phyloP scores from a whole-genome alignment of 2,888 invertebrate species.

The Anthophora plumipes region DNA sequence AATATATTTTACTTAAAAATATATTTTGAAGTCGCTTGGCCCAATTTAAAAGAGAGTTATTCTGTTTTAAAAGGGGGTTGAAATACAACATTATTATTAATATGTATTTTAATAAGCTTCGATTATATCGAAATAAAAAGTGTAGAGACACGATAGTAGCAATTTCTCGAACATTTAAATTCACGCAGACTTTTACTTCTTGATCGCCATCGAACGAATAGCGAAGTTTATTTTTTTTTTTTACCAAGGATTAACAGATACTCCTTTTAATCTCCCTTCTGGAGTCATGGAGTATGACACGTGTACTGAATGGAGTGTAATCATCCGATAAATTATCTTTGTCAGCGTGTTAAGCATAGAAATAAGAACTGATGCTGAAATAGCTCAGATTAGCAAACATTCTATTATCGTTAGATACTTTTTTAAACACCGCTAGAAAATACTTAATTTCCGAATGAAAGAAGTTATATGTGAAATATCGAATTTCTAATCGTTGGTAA shows the following conservation, averaged over 20 bases:
- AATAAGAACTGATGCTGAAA: background rate
- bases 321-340: slow-evolving; percentile 16
- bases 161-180: background rate
- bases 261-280: background rate
- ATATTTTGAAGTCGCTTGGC: no score
- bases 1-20: no score
- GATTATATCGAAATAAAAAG: background rate
- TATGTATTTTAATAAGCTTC: background rate
- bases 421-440: background rate
- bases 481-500: no score
- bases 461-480: no score
- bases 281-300: background rate
- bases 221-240: background rate
- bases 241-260: background rate
- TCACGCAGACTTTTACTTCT: background rate
- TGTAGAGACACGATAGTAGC: background rate
- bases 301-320: slow-evolving; percentile 11
- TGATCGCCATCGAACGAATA: background rate
- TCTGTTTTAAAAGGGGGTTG: no score
- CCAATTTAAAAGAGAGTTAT: no score
- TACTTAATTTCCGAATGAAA: background rate
- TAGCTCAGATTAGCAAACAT: background rate
- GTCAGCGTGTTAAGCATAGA: background rate
- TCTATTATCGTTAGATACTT: background rate
- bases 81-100: background rate